A percentile compares a stretch with the other conserved stretches of the same genome.
These are phyloP conservation scores for Drosophila novamexicana DNA, from an alignment of 1,140 invertebrate species.

Conservation along the genomic window DNA sequence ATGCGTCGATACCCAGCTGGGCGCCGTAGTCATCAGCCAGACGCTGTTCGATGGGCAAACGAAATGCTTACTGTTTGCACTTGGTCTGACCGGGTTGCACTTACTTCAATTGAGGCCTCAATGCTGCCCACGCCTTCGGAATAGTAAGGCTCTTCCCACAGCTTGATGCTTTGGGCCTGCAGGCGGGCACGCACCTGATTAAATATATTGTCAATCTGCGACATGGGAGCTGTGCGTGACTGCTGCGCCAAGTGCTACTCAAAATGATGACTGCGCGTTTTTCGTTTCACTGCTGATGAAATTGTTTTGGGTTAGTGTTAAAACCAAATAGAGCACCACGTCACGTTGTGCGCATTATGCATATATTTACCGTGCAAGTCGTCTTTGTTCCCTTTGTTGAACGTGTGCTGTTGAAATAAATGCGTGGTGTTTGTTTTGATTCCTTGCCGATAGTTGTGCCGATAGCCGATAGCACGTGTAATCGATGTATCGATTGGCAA, in stretches of 20 bases:
- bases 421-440: slow-evolving; percentile 39
- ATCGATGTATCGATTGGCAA: slow-evolving; percentile 15
- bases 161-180: slow-evolving; percentile 88
- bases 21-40: slow-evolving; percentile 85
- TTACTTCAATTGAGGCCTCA: slow-evolving; percentile 85
- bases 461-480: not conserved
- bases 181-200: slow-evolving; percentile 88
- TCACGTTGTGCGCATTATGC: not conserved
- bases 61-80: not conserved
- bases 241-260: not conserved
- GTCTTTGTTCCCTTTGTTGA: not conserved
- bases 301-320: not conserved
- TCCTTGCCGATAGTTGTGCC: not conserved
- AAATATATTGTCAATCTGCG: slow-evolving; percentile 86
- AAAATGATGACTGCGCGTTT: slow-evolving; percentile 22
- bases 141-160: slow-evolving; percentile 90
- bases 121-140: slow-evolving; percentile 83
- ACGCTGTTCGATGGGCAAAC: slow-evolving; percentile 84
- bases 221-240: slow-evolving; percentile 49
- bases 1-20: slow-evolving; percentile 85
- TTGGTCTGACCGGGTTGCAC: not conserved
- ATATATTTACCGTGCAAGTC: not conserved
- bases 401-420: not conserved
- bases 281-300: not conserved
- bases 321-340: not conserved